These are phyloP conservation scores for Glomeris maerens DNA, from an alignment of 1,140 invertebrate species.

Conservation along the genomic window DNA sequence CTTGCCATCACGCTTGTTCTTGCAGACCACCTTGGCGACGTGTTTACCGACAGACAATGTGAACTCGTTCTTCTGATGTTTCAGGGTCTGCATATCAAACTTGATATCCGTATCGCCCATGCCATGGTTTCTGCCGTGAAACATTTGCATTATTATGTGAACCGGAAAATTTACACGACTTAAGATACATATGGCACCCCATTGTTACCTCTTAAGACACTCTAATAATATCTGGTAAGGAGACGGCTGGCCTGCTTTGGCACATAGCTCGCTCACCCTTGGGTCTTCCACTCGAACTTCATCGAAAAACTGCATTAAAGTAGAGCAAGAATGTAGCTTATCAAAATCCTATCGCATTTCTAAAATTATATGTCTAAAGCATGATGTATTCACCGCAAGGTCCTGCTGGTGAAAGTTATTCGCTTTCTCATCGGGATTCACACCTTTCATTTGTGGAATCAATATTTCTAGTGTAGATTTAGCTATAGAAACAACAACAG, in stretches of 20 bases:
- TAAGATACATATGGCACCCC: too few relatives aligned
- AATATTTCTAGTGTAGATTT: constrained; percentile 76
- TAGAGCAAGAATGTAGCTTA: background rate
- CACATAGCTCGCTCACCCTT: constrained; percentile 80
- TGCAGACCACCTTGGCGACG: constrained; percentile 48
- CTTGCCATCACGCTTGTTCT: constrained; percentile 95
- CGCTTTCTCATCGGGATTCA: constrained; percentile 24
- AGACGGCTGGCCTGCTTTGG: constrained; percentile 83
- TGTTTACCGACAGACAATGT: constrained; percentile 90
- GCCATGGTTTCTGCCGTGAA: constrained; percentile 58
- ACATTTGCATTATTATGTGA: background rate
- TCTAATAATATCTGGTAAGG: constrained; percentile 85
- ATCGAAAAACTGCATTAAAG: constrained; percentile 64
- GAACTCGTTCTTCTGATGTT: constrained; percentile 86
- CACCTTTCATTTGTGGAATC: constrained; percentile 81
- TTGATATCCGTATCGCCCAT: constrained; percentile 74
- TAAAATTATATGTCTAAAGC: background rate
- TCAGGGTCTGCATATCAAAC: constrained; percentile 72
- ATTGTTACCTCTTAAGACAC: constrained; percentile 59
- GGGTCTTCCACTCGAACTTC: constrained; percentile 86
- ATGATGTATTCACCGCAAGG: constrained; percentile 42
- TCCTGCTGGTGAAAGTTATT: constrained; percentile 25
- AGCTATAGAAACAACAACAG: constrained; percentile 34
- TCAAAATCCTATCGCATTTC: background rate
- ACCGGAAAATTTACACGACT: constrained; percentile 5